Percentiles rank a stretch among this genome's conserved stretches.
Conservation (phyloP, 2,797 vertebrate species). For the Spheniscus humboldti region DNA sequence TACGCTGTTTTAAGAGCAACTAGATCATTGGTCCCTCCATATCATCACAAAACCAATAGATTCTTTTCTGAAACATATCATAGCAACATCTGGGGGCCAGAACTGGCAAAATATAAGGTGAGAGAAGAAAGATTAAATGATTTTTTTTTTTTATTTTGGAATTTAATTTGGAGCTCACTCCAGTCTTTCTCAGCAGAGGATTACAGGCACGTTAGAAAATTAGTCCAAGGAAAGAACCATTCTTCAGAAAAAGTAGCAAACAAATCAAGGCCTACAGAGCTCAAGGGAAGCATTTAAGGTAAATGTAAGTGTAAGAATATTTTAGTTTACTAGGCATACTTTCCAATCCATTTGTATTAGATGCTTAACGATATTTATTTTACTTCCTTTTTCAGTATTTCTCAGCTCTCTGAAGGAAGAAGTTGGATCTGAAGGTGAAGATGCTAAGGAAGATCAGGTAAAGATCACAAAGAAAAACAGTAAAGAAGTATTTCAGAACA, state of each 20-base stretch:
- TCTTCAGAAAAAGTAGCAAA: background rate
- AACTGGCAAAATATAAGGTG: background rate
- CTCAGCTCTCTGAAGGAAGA: background rate
- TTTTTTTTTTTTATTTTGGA: background rate
- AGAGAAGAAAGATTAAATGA: background rate
- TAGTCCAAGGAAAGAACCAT: background rate
- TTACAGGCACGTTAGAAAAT: background rate
- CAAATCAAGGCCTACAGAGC: background rate
- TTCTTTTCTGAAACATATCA: background rate
- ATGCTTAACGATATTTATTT: background rate
- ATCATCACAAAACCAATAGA: background rate
- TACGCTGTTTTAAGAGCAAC: background rate
- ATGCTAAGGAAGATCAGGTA: background rate
- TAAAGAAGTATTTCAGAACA: background rate
- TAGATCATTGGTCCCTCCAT: background rate
- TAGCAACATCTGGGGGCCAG: accelerated
- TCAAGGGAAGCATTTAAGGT: background rate
- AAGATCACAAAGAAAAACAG: background rate
- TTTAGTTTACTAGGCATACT: background rate
- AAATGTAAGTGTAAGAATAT: background rate
- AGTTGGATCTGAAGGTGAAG: background rate
- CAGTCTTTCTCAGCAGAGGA: background rate
- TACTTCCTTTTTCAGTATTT: background rate
- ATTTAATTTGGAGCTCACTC: background rate
- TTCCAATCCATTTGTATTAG: background rate